A percentile compares a stretch with the other conserved stretches of the same genome.
phyloP scores from a whole-genome alignment of 2,888 invertebrate genomes.

The Drosophila meridionalis region DNA sequence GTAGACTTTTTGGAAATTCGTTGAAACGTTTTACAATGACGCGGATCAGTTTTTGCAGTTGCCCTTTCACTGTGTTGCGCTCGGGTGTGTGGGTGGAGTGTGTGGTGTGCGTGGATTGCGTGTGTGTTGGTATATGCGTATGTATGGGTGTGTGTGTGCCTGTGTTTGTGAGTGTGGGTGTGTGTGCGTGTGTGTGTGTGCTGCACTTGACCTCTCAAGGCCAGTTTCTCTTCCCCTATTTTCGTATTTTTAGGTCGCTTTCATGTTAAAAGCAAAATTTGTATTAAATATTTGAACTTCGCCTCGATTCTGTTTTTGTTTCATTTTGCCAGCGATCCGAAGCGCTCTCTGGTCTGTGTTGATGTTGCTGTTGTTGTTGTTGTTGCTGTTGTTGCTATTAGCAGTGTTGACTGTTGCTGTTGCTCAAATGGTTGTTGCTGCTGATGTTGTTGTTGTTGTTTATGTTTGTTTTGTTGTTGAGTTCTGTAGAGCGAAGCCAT shows the following conservation, averaged over 20 bases:
- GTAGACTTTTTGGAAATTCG: constrained; percentile 68
- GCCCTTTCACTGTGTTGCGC: constrained; percentile 28
- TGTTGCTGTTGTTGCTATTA: constrained; percentile 20
- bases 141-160: constrained; percentile 26
- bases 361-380: constrained; percentile 30
- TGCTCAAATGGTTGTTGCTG: constrained; percentile 30
- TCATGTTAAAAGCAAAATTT: constrained; percentile 42
- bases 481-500: constrained; percentile 56
- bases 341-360: constrained; percentile 42
- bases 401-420: constrained; percentile 14
- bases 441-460: constrained; percentile 34
- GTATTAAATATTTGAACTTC: constrained; percentile 36
- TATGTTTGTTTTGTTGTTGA: constrained; percentile 24
- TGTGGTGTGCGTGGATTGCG: not conserved
- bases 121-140: constrained; percentile 17
- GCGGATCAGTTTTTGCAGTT: constrained; percentile 50
- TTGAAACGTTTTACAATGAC: constrained; percentile 65
- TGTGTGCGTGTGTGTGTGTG: constrained; percentile 30
- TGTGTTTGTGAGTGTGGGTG: constrained; percentile 9
- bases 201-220: constrained; percentile 48
- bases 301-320: constrained; percentile 54
- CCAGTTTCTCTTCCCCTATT: constrained; percentile 19
- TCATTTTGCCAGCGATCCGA: constrained; percentile 61
- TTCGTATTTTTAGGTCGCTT: constrained; percentile 35
- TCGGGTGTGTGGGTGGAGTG: constrained; percentile 16